phyloP scores from a whole-genome alignment of 2,888 invertebrate species.

The Azorinus chamasolen region DNA sequence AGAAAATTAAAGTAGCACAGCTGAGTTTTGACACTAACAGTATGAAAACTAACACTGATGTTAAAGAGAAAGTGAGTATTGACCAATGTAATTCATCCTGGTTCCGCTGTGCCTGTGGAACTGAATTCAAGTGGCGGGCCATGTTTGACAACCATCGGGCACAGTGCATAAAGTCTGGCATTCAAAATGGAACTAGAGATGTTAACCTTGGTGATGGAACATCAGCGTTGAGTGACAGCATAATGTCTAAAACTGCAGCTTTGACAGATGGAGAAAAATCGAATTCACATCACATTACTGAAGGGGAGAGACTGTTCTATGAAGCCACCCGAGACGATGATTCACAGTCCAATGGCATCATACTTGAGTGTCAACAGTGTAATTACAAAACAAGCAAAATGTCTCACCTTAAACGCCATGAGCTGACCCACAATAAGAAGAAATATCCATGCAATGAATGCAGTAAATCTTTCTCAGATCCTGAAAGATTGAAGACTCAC shows the following conservation, averaged over 20 bases:
- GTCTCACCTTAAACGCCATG: conserved; percentile 49
- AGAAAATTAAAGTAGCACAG: conserved; percentile 7
- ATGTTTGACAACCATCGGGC: conserved; percentile 44
- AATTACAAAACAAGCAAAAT: conserved; percentile 47
- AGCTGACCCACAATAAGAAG: conserved; percentile 42
- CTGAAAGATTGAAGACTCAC: conserved; percentile 29
- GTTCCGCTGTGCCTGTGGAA: conserved; percentile 50
- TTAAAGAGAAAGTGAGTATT: conserved; percentile 40
- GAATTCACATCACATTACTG: too few species aligned
- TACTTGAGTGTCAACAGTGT: conserved; percentile 42
- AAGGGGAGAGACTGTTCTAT: conserved; percentile 3
- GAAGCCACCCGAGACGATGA: conserved; percentile 27
- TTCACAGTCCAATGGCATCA: not conserved
- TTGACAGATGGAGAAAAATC: too few species aligned
- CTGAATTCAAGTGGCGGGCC: conserved; percentile 50
- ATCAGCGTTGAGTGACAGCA: too few species aligned
- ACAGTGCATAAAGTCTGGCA: conserved; percentile 20
- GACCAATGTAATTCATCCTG: conserved; percentile 49
- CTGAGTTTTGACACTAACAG: conserved; percentile 44
- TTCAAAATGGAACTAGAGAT: not conserved
- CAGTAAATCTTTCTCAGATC: conserved; percentile 36
- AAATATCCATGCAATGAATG: conserved; percentile 42
- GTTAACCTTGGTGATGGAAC: not conserved
- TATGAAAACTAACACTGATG: conserved; percentile 29
- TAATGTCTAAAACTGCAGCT: too few species aligned